Conservation (phyloP, 2,888 invertebrate species). For the Scaptomyza tumidula region DNA sequence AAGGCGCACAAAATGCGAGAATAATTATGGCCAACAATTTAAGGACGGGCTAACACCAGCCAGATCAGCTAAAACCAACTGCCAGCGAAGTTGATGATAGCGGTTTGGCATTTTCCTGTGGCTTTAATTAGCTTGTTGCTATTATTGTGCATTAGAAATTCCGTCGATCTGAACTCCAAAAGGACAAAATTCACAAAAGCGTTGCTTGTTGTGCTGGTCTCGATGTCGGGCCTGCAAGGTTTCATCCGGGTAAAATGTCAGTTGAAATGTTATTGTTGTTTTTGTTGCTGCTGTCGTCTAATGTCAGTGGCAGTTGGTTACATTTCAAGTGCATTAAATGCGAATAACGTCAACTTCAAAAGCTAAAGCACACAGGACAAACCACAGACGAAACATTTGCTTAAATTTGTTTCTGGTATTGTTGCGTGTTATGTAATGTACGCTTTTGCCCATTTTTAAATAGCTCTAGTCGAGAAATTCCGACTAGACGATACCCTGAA, state of each 20-base stretch:
- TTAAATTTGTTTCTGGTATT: constrained; percentile 40
- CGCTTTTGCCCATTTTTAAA: no score
- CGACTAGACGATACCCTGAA: no score
- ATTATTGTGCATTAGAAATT: constrained; percentile 37
- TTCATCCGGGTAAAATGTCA: constrained; percentile 52
- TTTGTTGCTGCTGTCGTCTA: constrained; percentile 1
- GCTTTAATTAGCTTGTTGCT: neutral
- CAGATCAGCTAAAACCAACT: no score
- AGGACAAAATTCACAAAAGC: constrained; percentile 62
- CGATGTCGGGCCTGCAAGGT: constrained; percentile 21
- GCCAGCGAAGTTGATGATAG: constrained; percentile 22
- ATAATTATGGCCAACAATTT: constrained; percentile 47
- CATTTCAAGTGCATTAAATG: constrained; percentile 70
- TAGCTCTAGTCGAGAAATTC: neutral
- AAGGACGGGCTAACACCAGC: constrained; percentile 8
- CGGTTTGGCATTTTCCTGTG: no score
- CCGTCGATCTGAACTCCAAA: constrained; percentile 47
- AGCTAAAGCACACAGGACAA: neutral
- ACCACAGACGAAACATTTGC: no score
- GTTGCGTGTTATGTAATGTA: neutral
- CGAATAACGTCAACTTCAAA: constrained; percentile 63
- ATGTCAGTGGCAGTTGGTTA: constrained; percentile 20
- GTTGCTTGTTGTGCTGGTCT: constrained; percentile 44
- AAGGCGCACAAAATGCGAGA: constrained; percentile 45
- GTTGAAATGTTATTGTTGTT: constrained; percentile 19